Conservation (phyloP, 2,113 vertebrate genomes). For the Phylloscopus whistleri region DNA sequence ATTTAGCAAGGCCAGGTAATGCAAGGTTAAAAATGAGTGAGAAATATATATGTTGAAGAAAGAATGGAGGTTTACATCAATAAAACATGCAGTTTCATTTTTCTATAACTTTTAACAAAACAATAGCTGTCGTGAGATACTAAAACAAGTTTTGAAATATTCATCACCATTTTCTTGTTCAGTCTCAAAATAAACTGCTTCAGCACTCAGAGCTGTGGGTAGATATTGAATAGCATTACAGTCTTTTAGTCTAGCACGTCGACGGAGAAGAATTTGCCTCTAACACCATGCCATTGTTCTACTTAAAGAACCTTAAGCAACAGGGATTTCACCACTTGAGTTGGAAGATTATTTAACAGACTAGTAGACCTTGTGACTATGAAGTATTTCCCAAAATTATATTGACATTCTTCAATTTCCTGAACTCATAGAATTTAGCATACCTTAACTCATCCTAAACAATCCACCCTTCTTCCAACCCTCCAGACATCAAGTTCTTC, state of each 20-base stretch:
- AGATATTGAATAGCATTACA: not conserved
- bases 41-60: not conserved
- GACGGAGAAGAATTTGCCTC: not conserved
- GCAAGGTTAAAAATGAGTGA: not conserved
- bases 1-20: not conserved
- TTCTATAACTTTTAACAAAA: not conserved
- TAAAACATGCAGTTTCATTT: not conserved
- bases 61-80: not conserved
- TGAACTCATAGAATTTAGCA: not conserved
- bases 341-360: slow-evolving; percentile 26
- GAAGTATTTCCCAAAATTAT: not conserved
- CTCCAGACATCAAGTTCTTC: not conserved
- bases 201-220: not conserved
- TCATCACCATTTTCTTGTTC: not conserved
- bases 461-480: not conserved
- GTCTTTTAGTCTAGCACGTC: not conserved
- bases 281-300: not conserved
- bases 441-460: not conserved
- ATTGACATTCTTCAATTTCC: not conserved
- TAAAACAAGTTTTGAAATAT: not conserved
- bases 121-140: not conserved
- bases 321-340: not conserved
- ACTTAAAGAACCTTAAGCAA: slow-evolving; percentile 36
- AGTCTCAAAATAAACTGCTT: slow-evolving; percentile 1
- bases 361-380: not conserved